Evolutionary conservation across 2,888 invertebrate genomes (phyloP).

Genomic region (Eueremaeus valkanovi): DNA sequence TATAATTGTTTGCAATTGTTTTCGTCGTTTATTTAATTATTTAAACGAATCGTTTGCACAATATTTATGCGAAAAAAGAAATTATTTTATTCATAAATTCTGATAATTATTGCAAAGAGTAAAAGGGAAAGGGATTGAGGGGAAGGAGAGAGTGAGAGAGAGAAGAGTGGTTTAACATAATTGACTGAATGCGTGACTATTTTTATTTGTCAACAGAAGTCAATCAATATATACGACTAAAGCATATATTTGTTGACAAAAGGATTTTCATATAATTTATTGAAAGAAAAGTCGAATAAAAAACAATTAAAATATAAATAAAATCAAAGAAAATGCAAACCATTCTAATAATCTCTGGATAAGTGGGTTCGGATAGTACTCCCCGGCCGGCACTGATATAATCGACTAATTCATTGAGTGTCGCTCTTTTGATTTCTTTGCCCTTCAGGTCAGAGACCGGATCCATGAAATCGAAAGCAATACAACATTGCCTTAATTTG

Average conservation of each 20-base stretch:
- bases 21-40: too few species aligned
- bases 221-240: not conserved
- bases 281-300: not conserved
- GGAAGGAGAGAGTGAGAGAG: too few species aligned
- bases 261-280: not conserved
- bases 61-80: too few species aligned
- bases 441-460: slow-evolving; percentile 96
- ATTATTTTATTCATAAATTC: too few species aligned
- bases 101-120: too few species aligned
- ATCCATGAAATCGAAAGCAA: slow-evolving; percentile 96
- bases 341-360: slow-evolving; percentile 98
- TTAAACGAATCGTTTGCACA: too few species aligned
- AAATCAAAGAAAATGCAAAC: slow-evolving; percentile 58
- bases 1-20: too few species aligned
- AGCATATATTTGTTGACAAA: not conserved
- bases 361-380: slow-evolving; percentile 82
- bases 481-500: slow-evolving; percentile 96
- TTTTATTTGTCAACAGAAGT: too few species aligned
- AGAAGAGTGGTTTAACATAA: too few species aligned
- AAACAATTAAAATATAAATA: slow-evolving; percentile 22
- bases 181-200: too few species aligned
- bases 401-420: slow-evolving; percentile 95
- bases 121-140: too few species aligned
- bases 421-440: slow-evolving; percentile 96
- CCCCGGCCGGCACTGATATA: slow-evolving; percentile 85